Evolutionary conservation across 92 coral and sea anemone species (phyloP).

Genomic region (Zoanthus gigantus): DNA sequence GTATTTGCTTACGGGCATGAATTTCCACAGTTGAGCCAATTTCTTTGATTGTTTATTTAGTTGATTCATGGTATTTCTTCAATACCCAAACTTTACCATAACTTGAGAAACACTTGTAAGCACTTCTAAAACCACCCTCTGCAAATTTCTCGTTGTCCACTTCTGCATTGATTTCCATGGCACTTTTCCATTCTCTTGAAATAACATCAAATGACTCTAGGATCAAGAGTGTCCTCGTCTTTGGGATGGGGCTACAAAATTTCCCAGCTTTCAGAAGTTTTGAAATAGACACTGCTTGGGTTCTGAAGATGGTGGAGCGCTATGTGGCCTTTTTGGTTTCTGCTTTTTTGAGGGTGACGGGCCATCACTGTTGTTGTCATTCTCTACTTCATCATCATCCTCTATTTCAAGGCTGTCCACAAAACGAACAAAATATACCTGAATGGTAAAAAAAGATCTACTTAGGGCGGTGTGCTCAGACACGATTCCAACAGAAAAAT

Average conservation of each 20-base stretch:
- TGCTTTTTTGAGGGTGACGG: not conserved
- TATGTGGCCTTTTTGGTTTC: not conserved
- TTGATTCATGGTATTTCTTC: slow-evolving; percentile 18
- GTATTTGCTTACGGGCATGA: slow-evolving; percentile 56
- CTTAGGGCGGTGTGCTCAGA: not conserved
- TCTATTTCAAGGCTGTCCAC: slow-evolving; percentile 18
- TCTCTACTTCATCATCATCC: slow-evolving; percentile 25
- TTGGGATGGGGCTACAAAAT: slow-evolving; percentile 39
- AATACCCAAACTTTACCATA: slow-evolving; percentile 12
- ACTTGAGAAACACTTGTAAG: slow-evolving; percentile 22
- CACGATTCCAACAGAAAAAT: not conserved
- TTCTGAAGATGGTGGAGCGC: not conserved
- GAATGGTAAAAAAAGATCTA: not conserved
- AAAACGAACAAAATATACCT: slow-evolving; percentile 44
- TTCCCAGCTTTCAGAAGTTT: slow-evolving; percentile 49
- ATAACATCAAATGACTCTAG: slow-evolving; percentile 49
- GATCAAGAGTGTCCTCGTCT: slow-evolving; percentile 28
- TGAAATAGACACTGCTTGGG: slow-evolving; percentile 28
- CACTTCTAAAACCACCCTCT: slow-evolving; percentile 25
- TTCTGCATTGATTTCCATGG: slow-evolving; percentile 23
- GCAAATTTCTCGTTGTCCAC: slow-evolving; percentile 46
- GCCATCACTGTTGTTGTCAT: not conserved
- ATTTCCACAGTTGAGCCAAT: slow-evolving; percentile 31
- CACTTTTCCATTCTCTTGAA: slow-evolving; percentile 41
- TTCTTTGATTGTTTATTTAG: slow-evolving; percentile 26